Percentiles rank a stretch among this genome's conserved stretches.
phyloP scores from a whole-genome alignment of 37 sponge, comb jelly and placozoan species.

The Chondrosia reniformis region DNA sequence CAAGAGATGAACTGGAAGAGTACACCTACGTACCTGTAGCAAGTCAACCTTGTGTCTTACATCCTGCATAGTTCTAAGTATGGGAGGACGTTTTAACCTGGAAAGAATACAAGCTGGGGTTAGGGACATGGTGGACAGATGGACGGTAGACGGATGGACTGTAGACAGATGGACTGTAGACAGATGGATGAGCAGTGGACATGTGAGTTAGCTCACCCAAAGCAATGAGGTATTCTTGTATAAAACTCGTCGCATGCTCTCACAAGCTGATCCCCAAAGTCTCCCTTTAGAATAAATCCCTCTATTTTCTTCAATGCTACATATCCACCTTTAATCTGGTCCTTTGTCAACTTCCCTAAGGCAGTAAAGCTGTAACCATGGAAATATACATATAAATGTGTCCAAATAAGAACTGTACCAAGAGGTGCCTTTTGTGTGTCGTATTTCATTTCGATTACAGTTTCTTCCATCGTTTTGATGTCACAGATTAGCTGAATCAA shows the following conservation, averaged over 20 bases:
- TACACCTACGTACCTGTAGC: conserved; percentile 60
- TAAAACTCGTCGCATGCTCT: conserved; percentile 92
- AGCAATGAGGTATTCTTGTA: conserved; percentile 81
- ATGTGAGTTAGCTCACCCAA: conserved; percentile 71
- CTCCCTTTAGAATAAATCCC: conserved; percentile 63
- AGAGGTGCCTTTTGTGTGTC: conserved; percentile 92
- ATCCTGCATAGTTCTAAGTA: conserved; percentile 68
- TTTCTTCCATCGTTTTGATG: conserved; percentile 81
- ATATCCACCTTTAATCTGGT: conserved; percentile 86
- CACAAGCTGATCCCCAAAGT: conserved; percentile 64
- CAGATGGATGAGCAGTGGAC: too few species aligned
- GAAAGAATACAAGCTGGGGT: background rate
- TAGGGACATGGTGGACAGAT: too few species aligned
- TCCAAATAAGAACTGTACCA: conserved; percentile 36
- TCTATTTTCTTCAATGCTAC: conserved; percentile 86
- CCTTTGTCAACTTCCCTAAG: conserved; percentile 83
- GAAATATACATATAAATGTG: background rate
- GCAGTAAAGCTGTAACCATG: background rate
- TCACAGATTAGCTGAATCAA: conserved; percentile 89
- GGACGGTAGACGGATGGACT: too few species aligned
- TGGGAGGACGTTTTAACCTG: conserved; percentile 78
- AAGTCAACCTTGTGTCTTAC: conserved; percentile 80
- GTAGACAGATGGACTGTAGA: too few species aligned
- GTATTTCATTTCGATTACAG: conserved; percentile 91
- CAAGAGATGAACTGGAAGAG: too few species aligned